Evolutionary conservation across 2,888 invertebrate genomes (phyloP).

Genomic region (Heliconius charithonia): DNA sequence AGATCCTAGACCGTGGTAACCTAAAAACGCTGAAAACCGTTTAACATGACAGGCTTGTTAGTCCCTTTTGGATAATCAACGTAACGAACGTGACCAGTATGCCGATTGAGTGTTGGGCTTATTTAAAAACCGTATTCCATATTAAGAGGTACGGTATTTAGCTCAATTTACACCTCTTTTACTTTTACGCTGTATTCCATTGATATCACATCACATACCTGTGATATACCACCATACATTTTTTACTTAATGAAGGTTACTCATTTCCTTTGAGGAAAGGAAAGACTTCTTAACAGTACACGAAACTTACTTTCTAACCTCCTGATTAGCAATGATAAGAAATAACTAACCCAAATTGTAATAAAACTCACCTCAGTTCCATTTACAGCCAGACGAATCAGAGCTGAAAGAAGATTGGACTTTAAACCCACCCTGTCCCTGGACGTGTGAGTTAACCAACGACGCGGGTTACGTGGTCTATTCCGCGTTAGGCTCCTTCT

Average conservation of each 20-base stretch:
- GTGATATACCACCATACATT: too few species aligned
- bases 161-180: background rate
- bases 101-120: background rate
- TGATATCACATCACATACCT: too few species aligned
- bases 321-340: too few species aligned
- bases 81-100: conserved; percentile 21
- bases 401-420: conserved; percentile 63
- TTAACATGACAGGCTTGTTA: conserved; percentile 21
- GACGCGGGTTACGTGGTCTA: conserved; percentile 98
- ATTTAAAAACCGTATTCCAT: conserved; percentile 13
- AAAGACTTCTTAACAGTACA: too few species aligned
- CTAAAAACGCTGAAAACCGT: conserved; percentile 2
- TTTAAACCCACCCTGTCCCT: conserved; percentile 87
- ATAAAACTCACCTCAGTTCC: background rate
- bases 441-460: conserved; percentile 96
- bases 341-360: too few species aligned
- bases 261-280: too few species aligned
- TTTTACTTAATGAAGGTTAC: too few species aligned
- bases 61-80: conserved; percentile 29
- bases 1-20: background rate
- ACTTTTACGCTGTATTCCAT: too few species aligned
- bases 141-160: background rate
- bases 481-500: conserved; percentile 98
- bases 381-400: conserved; percentile 65
- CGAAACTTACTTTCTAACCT: too few species aligned